Percentiles rank a stretch among this genome's conserved stretches.
Conservation (phyloP, 2,797 vertebrate species). For the Rousettus madagascariensis region DNA sequence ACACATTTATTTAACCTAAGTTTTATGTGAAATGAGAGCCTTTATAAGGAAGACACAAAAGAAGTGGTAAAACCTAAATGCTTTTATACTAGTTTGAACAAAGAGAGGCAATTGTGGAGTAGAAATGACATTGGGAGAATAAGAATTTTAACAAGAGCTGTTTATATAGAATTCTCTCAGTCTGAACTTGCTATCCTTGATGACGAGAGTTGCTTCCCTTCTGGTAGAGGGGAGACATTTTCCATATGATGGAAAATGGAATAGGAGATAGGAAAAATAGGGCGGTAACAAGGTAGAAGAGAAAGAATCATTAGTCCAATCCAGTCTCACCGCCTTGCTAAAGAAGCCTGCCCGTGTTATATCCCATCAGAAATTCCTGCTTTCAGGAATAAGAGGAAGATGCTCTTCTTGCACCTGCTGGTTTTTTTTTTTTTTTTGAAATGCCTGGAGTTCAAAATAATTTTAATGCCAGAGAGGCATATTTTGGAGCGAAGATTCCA, state of each 20-base stretch:
- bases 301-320: too few species aligned
- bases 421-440: not conserved
- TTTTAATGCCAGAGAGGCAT: not conserved
- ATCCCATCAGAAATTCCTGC: too few species aligned
- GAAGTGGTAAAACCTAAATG: not conserved
- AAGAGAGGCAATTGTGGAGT: not conserved
- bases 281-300: too few species aligned
- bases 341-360: too few species aligned
- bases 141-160: not conserved
- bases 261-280: too few species aligned
- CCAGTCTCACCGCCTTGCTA: too few species aligned
- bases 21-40: not conserved
- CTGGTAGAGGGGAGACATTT: not conserved
- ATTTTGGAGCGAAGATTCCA: not conserved
- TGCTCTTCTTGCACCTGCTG: not conserved
- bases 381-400: not conserved
- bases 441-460: not conserved
- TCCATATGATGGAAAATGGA: not conserved
- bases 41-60: not conserved
- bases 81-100: not conserved
- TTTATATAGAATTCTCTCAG: not conserved
- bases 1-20: not conserved
- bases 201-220: not conserved
- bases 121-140: not conserved
- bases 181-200: not conserved